phyloP scores from a whole-genome alignment of 2,113 vertebrate species.

The Capreolus pygargus region DNA sequence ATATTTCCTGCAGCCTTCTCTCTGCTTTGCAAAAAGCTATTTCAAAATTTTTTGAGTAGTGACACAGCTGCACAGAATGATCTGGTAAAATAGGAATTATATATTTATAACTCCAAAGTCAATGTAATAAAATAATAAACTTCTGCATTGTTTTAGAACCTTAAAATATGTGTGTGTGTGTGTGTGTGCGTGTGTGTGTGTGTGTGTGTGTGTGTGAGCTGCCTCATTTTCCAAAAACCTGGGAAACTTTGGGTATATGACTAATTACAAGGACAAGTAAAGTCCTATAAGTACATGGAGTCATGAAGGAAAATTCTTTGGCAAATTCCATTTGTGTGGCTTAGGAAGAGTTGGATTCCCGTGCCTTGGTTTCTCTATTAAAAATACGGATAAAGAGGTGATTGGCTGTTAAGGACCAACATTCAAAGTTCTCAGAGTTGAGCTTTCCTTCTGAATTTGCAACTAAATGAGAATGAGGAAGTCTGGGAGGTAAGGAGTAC shows the following conservation, averaged over 20 bases:
- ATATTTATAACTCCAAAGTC: neutral
- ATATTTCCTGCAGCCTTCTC: neutral
- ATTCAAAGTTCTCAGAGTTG: neutral
- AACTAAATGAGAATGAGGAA: neutral
- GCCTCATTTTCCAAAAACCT: slow-evolving; percentile 33
- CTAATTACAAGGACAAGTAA: neutral
- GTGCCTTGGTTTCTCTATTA: neutral
- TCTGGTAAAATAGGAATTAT: neutral
- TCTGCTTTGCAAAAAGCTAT: neutral
- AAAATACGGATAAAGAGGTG: neutral
- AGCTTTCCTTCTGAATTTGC: neutral
- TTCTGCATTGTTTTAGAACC: neutral
- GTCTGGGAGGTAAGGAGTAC: neutral
- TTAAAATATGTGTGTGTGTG: neutral
- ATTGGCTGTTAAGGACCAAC: neutral
- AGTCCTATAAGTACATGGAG: neutral
- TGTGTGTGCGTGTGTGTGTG: neutral
- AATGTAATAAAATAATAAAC: neutral
- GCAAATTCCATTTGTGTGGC: neutral
- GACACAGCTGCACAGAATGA: neutral
- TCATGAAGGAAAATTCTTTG: neutral
- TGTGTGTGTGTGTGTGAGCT: neutral
- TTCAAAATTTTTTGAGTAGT: slow-evolving; percentile 37
- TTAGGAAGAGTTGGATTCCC: neutral
- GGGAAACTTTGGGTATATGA: neutral